Percentiles rank a stretch among this genome's conserved stretches.
Evolutionary conservation across 2,113 vertebrate genomes (phyloP).

Genomic region (Noturus placidus): DNA sequence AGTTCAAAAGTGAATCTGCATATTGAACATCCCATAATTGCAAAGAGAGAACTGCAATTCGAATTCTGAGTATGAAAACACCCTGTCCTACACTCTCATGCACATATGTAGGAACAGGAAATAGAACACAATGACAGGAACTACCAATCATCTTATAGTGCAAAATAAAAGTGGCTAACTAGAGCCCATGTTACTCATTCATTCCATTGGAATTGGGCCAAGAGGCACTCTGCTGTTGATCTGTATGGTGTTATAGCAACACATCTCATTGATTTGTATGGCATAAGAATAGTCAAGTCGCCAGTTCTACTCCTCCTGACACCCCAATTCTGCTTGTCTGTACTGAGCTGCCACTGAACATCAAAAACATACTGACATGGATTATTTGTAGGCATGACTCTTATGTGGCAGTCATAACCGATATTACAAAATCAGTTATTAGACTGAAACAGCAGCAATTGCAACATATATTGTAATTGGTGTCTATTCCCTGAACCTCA

Average conservation of each 20-base stretch:
- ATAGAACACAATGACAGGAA: slow-evolving; percentile 73
- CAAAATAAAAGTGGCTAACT: slow-evolving; percentile 36
- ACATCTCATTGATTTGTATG: background rate
- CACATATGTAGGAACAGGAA: slow-evolving; percentile 63
- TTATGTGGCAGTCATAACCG: background rate
- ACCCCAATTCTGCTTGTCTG: background rate
- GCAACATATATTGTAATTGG: background rate
- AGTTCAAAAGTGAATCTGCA: background rate
- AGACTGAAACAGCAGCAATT: background rate
- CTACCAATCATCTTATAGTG: slow-evolving; percentile 57
- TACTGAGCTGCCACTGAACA: background rate
- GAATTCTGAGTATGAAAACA: slow-evolving; percentile 32
- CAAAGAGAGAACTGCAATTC: slow-evolving; percentile 16
- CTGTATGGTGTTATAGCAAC: background rate
- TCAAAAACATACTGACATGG: background rate
- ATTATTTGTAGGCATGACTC: background rate
- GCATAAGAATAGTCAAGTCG: background rate
- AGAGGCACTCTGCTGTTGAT: background rate
- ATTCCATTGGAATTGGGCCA: slow-evolving; percentile 32
- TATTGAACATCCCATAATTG: background rate
- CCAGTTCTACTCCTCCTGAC: background rate
- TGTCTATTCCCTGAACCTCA: background rate
- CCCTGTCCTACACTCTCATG: slow-evolving; percentile 19
- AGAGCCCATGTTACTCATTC: slow-evolving; percentile 33
- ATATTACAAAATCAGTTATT: background rate